Evolutionary conservation across 2,797 vertebrate genomes (phyloP), one percentile per base, ranked within the genome.

Genomic region (Lacerta viridis): DNA sequence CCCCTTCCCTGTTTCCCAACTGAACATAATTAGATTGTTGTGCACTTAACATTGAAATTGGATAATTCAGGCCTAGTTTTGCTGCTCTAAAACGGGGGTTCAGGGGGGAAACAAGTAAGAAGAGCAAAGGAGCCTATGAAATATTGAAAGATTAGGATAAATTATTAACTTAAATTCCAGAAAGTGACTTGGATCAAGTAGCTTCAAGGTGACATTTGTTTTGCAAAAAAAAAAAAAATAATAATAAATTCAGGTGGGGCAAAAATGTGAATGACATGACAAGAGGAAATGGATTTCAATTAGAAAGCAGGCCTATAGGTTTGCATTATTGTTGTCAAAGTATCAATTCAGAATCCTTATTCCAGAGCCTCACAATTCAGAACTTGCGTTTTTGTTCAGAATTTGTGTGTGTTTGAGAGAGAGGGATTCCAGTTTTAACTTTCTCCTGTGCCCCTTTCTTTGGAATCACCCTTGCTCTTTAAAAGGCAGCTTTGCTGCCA

Each of bases 21-120:
- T 46, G 10, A 55, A 33, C 46, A 36, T 55, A 55, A 59, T 59
- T 59, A 84, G n/a, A 10, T 43, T 55, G 29, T 39, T 84, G 10
- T 27, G 33, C 23, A 41, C 33, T 59, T 17, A 36, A 36, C 23
- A 79, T 7, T 50, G 15, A 29, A 87, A 23, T 77, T n/a, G 68
- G 74, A 39, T 85, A 36, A 92, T 86, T 27, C 0, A 0, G 69
- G 25, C 1, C 27, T 5, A 29, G 1, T 23, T 86, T 25, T 64
- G 15, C 50, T 50, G 36, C 80, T 79, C 79, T 46, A 79, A 79
- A 88, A 80, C 20, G 39, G 5, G 69, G 55, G 7, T 9, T 80
- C 68, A 92, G 80, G 3, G 89, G 55, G 15, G 84, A 71, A 61
- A 87, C 71, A 91, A 64, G 3, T 36, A n/a, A 8, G 87, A 87